Evolutionary conservation across 1,140 invertebrate species (phyloP), one percentile per base, ranked within the genome.

Genomic region (Ceratina australensis): DNA sequence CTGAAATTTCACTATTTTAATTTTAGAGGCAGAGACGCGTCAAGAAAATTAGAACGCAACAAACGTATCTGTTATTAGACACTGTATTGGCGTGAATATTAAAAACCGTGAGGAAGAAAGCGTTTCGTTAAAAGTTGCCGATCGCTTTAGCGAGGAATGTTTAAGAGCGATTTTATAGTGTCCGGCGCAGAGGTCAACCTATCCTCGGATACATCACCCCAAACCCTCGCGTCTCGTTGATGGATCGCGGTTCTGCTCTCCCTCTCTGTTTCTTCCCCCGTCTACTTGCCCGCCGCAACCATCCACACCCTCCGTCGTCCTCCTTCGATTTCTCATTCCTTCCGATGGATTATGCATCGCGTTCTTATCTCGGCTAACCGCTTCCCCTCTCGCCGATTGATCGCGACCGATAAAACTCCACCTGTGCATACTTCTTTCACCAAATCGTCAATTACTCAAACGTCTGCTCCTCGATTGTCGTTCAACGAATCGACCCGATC

Each of bases 151-250:
- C 72, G 69, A 65, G 72, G 83, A 78, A 83, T 81, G 82, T 85
- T 85, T 85, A 85, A 85, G 84, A 87, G 89, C 83, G 85, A 87
- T 90, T 90, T 90, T 90, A 90, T 90, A 89, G 89, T 89, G 87
- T 89, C 86, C 89, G 84, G 89, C 84, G 82, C 89, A 90, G 81
- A 89, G 89, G 89, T 90, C 88, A 90, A 89, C 85, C 83, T 87
- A 80, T 82, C 78, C 86, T 81, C 81, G 83, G 83, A 90, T 90
- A 90, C 84, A 90, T 90, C 88, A 90, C 84, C 82, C 82, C 84
- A 83, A 71, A 83, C 81, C 78, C 84, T 78, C 72, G 72, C 64
- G 78, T 83, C 72, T 71, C 56, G 72, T 86, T 86, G 85, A 86
- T 86, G 81, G 85, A 86, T 86, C 85, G 85, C 66, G 81, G 67